Conservation (phyloP, 2,797 vertebrate species). For the Muraenolepis orangiensis region DNA sequence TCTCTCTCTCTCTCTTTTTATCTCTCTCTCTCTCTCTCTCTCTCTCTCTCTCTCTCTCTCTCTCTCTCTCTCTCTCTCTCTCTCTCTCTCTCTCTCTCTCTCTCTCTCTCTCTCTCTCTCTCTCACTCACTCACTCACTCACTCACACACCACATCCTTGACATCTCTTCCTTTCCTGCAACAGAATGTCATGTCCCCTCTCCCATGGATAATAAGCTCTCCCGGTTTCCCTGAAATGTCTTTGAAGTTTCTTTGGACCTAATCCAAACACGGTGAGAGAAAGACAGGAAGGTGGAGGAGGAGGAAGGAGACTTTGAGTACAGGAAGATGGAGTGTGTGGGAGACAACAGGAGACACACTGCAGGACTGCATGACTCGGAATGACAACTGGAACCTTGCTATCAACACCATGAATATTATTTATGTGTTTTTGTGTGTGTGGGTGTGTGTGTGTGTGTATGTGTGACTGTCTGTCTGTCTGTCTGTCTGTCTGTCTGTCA, state of each 20-base stretch:
- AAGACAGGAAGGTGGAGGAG: conserved; percentile 5
- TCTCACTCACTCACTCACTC: conserved; percentile 25
- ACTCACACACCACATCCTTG: conserved; percentile 16
- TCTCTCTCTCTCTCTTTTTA: conserved; percentile 29
- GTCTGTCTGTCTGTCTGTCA: neutral
- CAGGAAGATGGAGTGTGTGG: conserved; percentile 28
- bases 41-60: conserved; percentile 25
- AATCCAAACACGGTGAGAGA: conserved; percentile 58
- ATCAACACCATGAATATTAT: conserved; percentile 49
- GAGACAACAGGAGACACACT: conserved; percentile 52
- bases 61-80: conserved; percentile 24
- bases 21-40: conserved; percentile 23
- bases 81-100: no score
- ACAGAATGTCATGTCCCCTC: conserved; percentile 64
- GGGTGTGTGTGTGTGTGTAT: neutral
- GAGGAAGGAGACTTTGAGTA: neutral
- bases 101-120: no score
- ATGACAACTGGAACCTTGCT: neutral
- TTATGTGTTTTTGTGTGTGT: neutral
- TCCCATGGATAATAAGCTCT: conserved; percentile 61
- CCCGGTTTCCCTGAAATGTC: conserved; percentile 47
- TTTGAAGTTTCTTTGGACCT: conserved; percentile 53
- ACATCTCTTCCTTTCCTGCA: conserved; percentile 26
- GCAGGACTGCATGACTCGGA: conserved; percentile 56
- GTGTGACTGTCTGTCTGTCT: neutral